Percentiles rank a stretch among this genome's conserved stretches.
phyloP scores from a whole-genome alignment of 2,113 vertebrate genomes.

The Saccopteryx leptura region DNA sequence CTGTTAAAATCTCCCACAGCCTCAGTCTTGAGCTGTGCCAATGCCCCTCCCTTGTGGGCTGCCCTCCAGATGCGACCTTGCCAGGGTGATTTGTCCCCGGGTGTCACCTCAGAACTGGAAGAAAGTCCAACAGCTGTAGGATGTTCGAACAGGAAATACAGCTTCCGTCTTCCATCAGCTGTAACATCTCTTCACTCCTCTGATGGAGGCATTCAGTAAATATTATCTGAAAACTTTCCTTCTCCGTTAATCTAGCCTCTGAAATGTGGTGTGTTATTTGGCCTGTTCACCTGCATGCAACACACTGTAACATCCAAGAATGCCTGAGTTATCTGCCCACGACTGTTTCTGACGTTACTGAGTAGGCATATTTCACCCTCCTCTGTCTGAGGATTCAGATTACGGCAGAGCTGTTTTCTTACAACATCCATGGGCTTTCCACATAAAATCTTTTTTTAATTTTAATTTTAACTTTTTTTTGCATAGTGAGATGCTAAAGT shows the following conservation, averaged over 20 bases:
- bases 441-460: not conserved
- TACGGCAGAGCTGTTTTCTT: conserved; percentile 39
- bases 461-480: not conserved
- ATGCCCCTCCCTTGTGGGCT: conserved; percentile 55
- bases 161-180: conserved; percentile 26
- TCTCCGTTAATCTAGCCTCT: conserved; percentile 19
- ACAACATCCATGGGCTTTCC: conserved; percentile 18
- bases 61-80: conserved; percentile 30
- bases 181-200: not conserved
- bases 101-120: conserved; percentile 62
- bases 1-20: not conserved
- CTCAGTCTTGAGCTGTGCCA: conserved; percentile 36
- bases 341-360: not conserved
- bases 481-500: not conserved
- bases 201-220: conserved; percentile 60
- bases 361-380: not conserved
- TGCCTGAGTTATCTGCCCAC: not conserved
- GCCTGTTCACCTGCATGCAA: conserved; percentile 2
- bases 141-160: conserved; percentile 55
- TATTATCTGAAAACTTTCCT: not conserved
- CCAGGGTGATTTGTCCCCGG: conserved; percentile 47
- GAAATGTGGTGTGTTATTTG: not conserved
- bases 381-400: not conserved
- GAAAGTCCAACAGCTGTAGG: conserved; percentile 72
- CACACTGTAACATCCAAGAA: not conserved